Evolutionary conservation across 1,140 invertebrate species (phyloP).

Genomic region (Drosophila subpulchrella): DNA sequence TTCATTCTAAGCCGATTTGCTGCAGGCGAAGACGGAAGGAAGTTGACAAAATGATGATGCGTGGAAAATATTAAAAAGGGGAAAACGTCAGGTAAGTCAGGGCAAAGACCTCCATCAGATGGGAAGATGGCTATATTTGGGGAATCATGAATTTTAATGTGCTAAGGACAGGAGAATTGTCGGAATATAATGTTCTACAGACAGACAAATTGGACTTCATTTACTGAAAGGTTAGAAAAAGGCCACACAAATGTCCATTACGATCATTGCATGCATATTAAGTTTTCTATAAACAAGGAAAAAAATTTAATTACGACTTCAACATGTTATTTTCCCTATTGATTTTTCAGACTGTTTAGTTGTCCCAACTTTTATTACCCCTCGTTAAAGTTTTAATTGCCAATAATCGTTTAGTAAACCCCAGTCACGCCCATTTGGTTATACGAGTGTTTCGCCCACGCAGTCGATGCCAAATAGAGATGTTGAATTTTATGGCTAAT

Average conservation of each 20-base stretch:
- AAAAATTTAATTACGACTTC: background rate
- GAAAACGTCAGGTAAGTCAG: constrained; percentile 1
- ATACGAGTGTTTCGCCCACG: constrained; percentile 56
- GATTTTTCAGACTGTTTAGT: background rate
- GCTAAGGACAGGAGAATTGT: constrained; percentile 15
- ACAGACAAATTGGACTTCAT: constrained; percentile 10
- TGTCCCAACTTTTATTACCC: constrained; percentile 1
- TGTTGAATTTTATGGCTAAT: constrained; percentile 75
- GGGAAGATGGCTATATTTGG: constrained; percentile 16
- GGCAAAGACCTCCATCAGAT: constrained; percentile 14
- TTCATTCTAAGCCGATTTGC: constrained; percentile 67
- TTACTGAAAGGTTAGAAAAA: constrained; percentile 1
- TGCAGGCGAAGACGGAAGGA: constrained; percentile 63
- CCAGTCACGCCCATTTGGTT: constrained; percentile 19
- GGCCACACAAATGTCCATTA: background rate
- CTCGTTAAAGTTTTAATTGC: constrained; percentile 8
- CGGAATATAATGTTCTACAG: background rate
- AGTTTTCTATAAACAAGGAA: background rate
- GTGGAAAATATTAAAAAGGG: constrained; percentile 60
- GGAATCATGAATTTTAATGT: constrained; percentile 68
- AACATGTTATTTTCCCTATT: background rate
- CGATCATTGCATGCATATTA: constrained; percentile 8
- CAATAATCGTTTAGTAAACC: constrained; percentile 23
- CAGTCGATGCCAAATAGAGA: constrained; percentile 42
- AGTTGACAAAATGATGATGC: constrained; percentile 66